Percentiles rank a stretch among this genome's conserved stretches.
Evolutionary conservation across 2,888 invertebrate species (phyloP).

Genomic region (Camponotus fellah): DNA sequence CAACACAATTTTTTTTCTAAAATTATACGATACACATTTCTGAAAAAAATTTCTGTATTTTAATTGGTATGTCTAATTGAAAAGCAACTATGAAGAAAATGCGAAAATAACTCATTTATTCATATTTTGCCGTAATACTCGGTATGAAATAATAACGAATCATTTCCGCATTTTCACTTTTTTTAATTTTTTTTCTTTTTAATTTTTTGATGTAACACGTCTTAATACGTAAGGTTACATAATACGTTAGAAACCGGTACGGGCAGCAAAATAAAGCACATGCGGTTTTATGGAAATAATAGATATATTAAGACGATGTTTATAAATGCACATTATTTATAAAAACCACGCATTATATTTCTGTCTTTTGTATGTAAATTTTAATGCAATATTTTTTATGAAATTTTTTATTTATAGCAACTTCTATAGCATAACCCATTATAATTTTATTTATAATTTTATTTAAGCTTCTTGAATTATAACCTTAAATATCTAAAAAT

Average conservation of each 20-base stretch:
- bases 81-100: not conserved
- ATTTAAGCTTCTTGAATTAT: not conserved
- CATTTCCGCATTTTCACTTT: not conserved
- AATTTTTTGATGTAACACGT: not conserved
- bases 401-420: not conserved
- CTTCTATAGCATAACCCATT: not conserved
- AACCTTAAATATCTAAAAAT: not conserved
- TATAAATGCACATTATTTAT: not conserved
- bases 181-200: not conserved
- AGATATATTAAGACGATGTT: not conserved
- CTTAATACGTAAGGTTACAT: slow-evolving; percentile 15
- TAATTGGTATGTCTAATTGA: not conserved
- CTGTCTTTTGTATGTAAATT: not conserved
- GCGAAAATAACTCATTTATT: slow-evolving; percentile 7
- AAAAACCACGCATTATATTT: not conserved
- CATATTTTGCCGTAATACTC: slow-evolving; percentile 8
- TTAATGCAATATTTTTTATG: not conserved
- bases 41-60: not conserved
- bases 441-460: not conserved
- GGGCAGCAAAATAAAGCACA: not conserved
- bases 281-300: not conserved
- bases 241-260: not conserved
- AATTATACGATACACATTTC: not conserved
- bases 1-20: not conserved
- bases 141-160: slow-evolving; percentile 27